Base-by-base conservation (phyloP, 2,113 vertebrate species). In the Zosterops hypoxanthus region DNA sequence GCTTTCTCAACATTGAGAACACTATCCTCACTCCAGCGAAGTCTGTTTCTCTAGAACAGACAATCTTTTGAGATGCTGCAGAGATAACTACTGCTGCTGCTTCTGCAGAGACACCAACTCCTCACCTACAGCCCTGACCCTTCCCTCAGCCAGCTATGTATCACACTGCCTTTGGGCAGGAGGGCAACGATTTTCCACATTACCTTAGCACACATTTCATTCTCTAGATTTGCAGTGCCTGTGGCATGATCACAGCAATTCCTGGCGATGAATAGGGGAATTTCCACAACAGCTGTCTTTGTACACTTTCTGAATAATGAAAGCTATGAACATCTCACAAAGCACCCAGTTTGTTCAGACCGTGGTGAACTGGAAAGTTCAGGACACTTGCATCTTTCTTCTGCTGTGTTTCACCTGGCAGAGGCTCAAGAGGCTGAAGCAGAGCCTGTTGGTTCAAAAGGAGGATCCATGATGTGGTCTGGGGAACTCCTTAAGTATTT, bases 241-340 rank as follows among this genome's bases (percentile, higher is more conserved):
- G 1, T 16, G 21, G 26, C 49, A 19, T 47, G 6, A 82, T 25
- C 12, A 39, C 1, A 2, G 29, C 0, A 2, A 14, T 12, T 21
- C 44, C 52, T 78, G 69, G 39, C 44, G 68, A 47, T 49, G 70
- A 82, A 41, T 2, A n/a, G 1, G 57, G 61, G 63, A 78, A 86
- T 90, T 94, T 82, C 86, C 63, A 29, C 18, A 46, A 25, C 4
- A 71, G n/a, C 25, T 82, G 70, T 26, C 41, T 82, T 63, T 56
- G 60, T 57, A 25, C 24, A 2, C 1, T 1, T 25, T 34, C 8
- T 42, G 22, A 42, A 44, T 72, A 42, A 82, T 0, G 0, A 49
- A 53, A 53, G 18, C 36, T 28, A 39, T 25, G 52, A 29, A 34
- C 1, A 4, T 41, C 7, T 87, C 15, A 57, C 19, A 85, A 76